Evolutionary conservation across 2,797 vertebrate species (phyloP), one percentile per base, ranked within the genome.

Genomic region (Tokudaia muenninki): DNA sequence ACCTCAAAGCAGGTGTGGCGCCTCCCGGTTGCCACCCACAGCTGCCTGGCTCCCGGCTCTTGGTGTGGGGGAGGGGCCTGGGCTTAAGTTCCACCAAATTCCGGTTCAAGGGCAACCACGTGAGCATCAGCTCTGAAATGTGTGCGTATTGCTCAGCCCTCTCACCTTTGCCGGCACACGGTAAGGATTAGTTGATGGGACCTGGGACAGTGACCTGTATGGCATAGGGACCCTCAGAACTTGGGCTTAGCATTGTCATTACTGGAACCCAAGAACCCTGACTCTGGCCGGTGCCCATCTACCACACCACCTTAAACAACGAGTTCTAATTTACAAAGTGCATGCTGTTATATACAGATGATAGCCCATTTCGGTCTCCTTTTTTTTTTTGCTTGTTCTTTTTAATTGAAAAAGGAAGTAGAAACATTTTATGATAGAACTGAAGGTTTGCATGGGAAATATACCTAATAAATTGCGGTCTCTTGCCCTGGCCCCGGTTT

Each of bases 1-100:
- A 12, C 22, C 67, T 63, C 6, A 75, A 9, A 26, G 17, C 34
- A 50, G 4, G 26, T 47, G 14, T 19, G n/a, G n/a, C 7, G 17
- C 22, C 55, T 61, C 11, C 11, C 24, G 55, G 55, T 47, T 55
- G 6, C n/a, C 55, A 21, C 16, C 14, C 29, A 47, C 19, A 47
- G 26, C 55, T 24, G 52, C 72, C 41, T 77, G 41, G 21, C 55
- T 29, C 12, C 0, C 19, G 41, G 72, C 41, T 59, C 44, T 59
- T 21, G 37, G 22, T 0, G 1, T 0, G 29, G 9, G 22, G n/a
- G 13, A 70, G 37, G 34, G 82, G 44, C 0, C 0, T 0, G 14
- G 63, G 84, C n/a, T 80, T 80, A 17, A 14, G 0, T 29, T n/a
- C 70, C 84, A 13, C 65, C 21, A 10, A 82, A 26, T 17, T 6